Evolutionary conservation across 2,888 invertebrate genomes (phyloP).

Genomic region (Crossocerus cetratus): DNA sequence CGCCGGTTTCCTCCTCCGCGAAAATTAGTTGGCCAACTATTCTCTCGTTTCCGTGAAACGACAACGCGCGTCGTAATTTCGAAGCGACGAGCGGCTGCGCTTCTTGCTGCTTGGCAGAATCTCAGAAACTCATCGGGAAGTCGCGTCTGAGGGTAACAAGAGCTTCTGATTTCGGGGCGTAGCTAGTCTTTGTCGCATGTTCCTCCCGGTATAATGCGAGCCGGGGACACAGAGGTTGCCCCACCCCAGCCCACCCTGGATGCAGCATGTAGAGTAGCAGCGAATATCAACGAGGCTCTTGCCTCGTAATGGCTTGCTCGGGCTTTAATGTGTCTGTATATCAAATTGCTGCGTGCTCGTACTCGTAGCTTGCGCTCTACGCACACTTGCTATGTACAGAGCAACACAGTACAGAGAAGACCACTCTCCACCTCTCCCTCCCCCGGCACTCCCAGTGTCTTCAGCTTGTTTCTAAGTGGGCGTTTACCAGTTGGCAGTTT

Average conservation of each 20-base stretch:
- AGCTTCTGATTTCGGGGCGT: neutral
- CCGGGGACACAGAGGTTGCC: no score
- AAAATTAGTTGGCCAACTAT: neutral
- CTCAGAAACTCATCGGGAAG: neutral
- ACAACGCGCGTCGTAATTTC: neutral
- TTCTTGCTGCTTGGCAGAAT: neutral
- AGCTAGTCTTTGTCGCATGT: neutral
- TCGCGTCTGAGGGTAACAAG: neutral
- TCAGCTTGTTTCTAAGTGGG: slow-evolving; percentile 32
- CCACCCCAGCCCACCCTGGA: neutral
- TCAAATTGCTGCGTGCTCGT: slow-evolving; percentile 16
- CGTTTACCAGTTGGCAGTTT: slow-evolving; percentile 44
- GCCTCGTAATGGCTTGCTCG: slow-evolving; percentile 3
- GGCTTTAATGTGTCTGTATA: slow-evolving; percentile 8
- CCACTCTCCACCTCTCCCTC: slow-evolving; percentile 24
- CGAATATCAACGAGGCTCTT: neutral
- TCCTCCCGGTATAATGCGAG: neutral
- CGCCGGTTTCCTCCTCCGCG: neutral
- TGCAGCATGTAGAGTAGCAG: neutral
- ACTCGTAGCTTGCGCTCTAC: slow-evolving; percentile 17
- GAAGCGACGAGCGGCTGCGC: neutral
- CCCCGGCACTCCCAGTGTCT: slow-evolving; percentile 29
- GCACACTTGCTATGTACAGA: slow-evolving; percentile 22
- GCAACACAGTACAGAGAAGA: neutral
- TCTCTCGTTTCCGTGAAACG: neutral